Evolutionary conservation across 1,140 invertebrate genomes (phyloP).

Genomic region (Wasmannia auropunctata): DNA sequence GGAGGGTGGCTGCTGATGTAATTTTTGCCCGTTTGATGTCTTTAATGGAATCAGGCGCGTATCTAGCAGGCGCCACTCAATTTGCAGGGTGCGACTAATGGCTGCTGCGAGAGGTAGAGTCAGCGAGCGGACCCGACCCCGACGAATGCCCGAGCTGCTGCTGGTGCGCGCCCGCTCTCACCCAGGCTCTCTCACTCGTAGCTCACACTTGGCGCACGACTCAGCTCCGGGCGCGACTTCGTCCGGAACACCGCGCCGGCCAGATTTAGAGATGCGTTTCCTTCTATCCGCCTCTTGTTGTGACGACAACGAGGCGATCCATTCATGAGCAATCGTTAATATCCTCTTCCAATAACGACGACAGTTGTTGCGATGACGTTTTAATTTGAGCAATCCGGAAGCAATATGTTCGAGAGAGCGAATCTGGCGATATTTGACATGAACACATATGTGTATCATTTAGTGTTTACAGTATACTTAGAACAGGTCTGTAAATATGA

Average conservation of each 20-base stretch:
- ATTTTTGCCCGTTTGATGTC: constrained; percentile 85
- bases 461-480: not conserved
- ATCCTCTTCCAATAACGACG: not conserved
- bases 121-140: constrained; percentile 63
- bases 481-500: not conserved
- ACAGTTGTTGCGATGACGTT: not conserved
- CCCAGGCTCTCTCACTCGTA: constrained; percentile 55
- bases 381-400: not conserved
- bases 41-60: constrained; percentile 85
- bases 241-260: not conserved
- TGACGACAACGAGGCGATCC: not conserved
- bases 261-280: not conserved
- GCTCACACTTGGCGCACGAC: constrained; percentile 7
- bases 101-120: constrained; percentile 78
- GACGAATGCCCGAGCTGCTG: constrained; percentile 66
- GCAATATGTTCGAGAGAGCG: not conserved
- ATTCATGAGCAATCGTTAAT: not conserved
- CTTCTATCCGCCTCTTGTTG: too few species aligned
- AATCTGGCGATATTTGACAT: not conserved
- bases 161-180: constrained; percentile 51
- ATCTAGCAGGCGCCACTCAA: constrained; percentile 85
- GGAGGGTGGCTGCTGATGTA: constrained; percentile 83
- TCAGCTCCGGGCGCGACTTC: not conserved
- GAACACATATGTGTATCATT: not conserved
- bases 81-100: constrained; percentile 85